Conservation (phyloP, 1,140 invertebrate genomes). For the Drosophila sulfurigaster region DNA sequence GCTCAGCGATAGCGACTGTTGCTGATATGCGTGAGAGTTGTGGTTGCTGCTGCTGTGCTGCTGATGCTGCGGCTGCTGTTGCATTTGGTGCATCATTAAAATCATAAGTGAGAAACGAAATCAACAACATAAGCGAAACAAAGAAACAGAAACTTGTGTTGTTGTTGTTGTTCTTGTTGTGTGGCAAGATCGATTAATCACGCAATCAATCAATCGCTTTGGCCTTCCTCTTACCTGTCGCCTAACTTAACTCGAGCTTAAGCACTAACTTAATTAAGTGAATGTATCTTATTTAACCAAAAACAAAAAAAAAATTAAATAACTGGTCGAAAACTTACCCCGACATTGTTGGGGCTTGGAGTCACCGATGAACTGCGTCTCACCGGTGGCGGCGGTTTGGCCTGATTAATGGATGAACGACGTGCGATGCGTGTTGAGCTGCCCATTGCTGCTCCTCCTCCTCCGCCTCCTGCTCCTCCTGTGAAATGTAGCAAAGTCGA, state of each 20-base stretch:
- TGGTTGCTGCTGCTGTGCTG: constrained; percentile 47
- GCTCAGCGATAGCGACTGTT: constrained; percentile 45
- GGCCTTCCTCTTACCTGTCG: constrained; percentile 2
- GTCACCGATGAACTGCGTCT: constrained; percentile 94
- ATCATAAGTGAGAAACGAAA: constrained; percentile 64
- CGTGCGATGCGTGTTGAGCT: constrained; percentile 78
- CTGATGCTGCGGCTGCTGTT: constrained; percentile 47
- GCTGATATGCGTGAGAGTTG: constrained; percentile 30
- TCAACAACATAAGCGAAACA: constrained; percentile 47
- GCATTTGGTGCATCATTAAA: constrained; percentile 51
- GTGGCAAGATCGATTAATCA: constrained; percentile 12
- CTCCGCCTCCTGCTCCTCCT: constrained; percentile 61
- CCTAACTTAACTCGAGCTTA: constrained; percentile 46
- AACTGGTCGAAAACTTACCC: constrained; percentile 61
- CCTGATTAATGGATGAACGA: constrained; percentile 87
- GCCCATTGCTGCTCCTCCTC: constrained; percentile 42
- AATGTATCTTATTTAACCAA: constrained; percentile 4
- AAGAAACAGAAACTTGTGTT: constrained; percentile 30
- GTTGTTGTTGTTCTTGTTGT: constrained; percentile 13
- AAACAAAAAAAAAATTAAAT: no score
- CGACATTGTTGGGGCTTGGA: constrained; percentile 70
- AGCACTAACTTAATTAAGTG: constrained; percentile 47
- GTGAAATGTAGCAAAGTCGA: constrained; percentile 36
- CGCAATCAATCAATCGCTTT: neutral
- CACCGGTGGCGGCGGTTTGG: constrained; percentile 93